Base-by-base conservation (phyloP, 2,888 invertebrate species). In the Andrena haemorrhoa region DNA sequence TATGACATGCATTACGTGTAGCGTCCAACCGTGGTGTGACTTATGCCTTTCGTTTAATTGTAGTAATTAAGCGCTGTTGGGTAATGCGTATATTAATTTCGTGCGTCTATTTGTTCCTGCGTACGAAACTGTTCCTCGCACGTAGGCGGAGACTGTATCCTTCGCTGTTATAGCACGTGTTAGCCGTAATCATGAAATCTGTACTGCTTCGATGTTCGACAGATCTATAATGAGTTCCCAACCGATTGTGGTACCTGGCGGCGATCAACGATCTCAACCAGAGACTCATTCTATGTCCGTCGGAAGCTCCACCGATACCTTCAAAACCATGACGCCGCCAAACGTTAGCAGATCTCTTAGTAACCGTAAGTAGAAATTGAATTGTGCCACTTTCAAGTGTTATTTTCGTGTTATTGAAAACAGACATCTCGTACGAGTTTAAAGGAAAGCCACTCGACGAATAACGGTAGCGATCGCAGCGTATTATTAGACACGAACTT, bases 231-330 rank as follows among this genome's bases (percentile, higher is more conserved):
- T 94, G 94, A 93, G 91, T 83, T 92, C 93, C 4, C 93, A 92
- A 85, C 92, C 94, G n/a, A 94, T 93, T 74, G 92, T 91, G 87
- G 93, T 93, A 56, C 94, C 94, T 16, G 91, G 91, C 56, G 92
- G 90, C 35, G 92, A 92, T 53, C 91, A 91, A 16, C 89, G 89
- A 31, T 83, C 88, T 12, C 89, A 89, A 61, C 79, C 90, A 4
- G 93, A 93, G 66, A 83, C 85, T 69, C 92, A 92, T 79, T 91
- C 92, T 12, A 82, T 89, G 56, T 90, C 93, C 41, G 89, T 89
- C 74, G 92, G 91, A 41, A 89, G 90, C 64, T 84, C 90, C 26
- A 87, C 86, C 0, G 92, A 93, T 70, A 76, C 85, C 26, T 90
- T 86, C 74, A 93, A 92, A 85, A 91, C 91, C 16, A 91, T 91